phyloP scores from a whole-genome alignment of 1,140 invertebrate species.

The Cataglyphis hispanica region DNA sequence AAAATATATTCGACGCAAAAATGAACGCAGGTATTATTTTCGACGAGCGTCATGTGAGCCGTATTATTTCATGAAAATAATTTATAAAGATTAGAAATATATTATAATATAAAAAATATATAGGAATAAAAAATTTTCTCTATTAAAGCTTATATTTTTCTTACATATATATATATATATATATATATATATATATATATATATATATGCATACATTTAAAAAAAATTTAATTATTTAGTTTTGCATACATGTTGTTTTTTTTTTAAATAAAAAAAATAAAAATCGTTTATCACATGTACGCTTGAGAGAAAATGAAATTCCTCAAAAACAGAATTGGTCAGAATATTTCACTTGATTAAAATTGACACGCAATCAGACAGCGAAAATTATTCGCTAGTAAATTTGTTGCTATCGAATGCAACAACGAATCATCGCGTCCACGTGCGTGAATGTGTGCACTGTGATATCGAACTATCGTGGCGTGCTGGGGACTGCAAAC shows the following conservation, averaged over 20 bases:
- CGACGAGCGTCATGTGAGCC: background rate
- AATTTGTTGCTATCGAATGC: conserved; percentile 34
- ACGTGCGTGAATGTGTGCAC: conserved; percentile 27
- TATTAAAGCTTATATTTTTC: background rate
- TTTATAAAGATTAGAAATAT: background rate
- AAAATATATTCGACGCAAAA: background rate
- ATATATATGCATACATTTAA: background rate
- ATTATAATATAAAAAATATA: background rate
- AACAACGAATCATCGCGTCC: conserved; percentile 19
- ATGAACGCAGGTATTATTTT: background rate
- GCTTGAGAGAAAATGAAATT: background rate
- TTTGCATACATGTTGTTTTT: background rate
- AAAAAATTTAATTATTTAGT: background rate
- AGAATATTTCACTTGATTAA: conserved; percentile 25
- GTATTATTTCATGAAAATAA: conserved; percentile 1
- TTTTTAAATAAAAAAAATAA: no score
- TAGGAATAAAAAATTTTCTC: background rate
- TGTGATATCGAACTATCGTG: conserved; percentile 39
- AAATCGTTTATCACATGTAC: background rate
- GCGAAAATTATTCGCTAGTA: background rate
- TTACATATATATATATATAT: background rate
- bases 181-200: background rate
- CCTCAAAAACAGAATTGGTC: background rate
- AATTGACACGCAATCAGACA: conserved; percentile 22
- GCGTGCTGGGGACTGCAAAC: conserved; percentile 10